Conservation (phyloP, 2,888 invertebrate species). For the Apotomis turbidana region DNA sequence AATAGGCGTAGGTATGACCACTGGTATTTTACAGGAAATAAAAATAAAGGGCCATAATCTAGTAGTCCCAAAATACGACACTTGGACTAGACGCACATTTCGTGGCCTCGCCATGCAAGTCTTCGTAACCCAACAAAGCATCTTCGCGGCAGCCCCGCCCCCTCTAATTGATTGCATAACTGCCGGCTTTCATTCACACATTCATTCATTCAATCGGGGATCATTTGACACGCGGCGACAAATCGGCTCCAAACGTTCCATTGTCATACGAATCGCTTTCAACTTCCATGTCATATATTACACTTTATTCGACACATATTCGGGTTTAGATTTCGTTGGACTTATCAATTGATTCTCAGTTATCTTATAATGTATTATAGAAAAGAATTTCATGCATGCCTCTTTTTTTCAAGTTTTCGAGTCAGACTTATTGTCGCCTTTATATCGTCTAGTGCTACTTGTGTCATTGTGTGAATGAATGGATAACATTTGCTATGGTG, state of each 20-base stretch:
- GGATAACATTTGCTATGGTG: slow-evolving; percentile 70
- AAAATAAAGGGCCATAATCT: no score
- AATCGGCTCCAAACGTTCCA: slow-evolving; percentile 61
- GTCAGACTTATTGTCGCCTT: slow-evolving; percentile 68
- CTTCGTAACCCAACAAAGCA: slow-evolving; percentile 54
- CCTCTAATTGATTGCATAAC: slow-evolving; percentile 80
- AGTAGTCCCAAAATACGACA: background rate
- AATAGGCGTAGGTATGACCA: no score
- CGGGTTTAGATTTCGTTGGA: background rate
- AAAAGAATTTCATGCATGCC: slow-evolving; percentile 75
- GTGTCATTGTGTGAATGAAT: slow-evolving; percentile 60
- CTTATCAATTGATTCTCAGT: slow-evolving; percentile 56
- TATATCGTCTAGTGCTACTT: slow-evolving; percentile 65
- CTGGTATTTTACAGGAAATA: no score
- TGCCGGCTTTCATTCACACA: slow-evolving; percentile 63
- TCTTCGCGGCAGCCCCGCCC: slow-evolving; percentile 61
- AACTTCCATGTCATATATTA: slow-evolving; percentile 31
- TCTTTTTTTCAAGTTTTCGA: slow-evolving; percentile 57
- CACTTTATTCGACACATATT: background rate
- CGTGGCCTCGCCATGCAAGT: slow-evolving; percentile 51
- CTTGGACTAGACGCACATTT: slow-evolving; percentile 47
- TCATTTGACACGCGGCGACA: slow-evolving; percentile 77
- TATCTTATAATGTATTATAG: slow-evolving; percentile 69
- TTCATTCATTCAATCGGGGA: slow-evolving; percentile 59
- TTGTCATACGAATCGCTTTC: slow-evolving; percentile 42